Base-by-base conservation (phyloP, 2,888 invertebrate genomes). In the Cryptus armator region DNA sequence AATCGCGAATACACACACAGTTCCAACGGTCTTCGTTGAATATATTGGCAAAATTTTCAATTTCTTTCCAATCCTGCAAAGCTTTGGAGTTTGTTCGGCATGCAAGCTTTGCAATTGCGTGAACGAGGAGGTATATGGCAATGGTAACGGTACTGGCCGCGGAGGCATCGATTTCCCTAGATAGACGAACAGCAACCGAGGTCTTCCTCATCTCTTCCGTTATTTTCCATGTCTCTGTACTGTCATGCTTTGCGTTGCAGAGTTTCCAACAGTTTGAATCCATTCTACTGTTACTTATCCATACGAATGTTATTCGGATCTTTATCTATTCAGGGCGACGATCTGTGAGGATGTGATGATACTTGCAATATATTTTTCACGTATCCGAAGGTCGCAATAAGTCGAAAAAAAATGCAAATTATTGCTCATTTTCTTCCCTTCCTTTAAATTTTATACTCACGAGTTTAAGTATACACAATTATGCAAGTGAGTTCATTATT, bases 21-120 rank as follows among this genome's bases (percentile, higher is more conserved):
- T 75, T 66, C 37, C n/a, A 9, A 16, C 19, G 19, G 43, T 74
- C 29, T 43, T 24, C 62, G 70, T 19, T 74, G 48, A 78, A 68
- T 62, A 74, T 83, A 67, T 72, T 51, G 72, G 72, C 48, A 78
- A 51, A 64, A 66, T 77, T 67, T 82, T 56, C 82, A 77, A 82
- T 82, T 77, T 72, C 71, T 72, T 82, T 78, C 68, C 72, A 67
- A 67, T 66, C 67, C 72, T 51, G 37, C 37, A 19, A 51, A 59
- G 77, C 53, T 72, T 59, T 77, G 53, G 56, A 24, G 82, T 32
- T 76, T 46, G 53, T 44, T 66, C 71, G 64, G 71, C 67, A 67
- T 78, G 72, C 71, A 59, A 83, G 77, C 62, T 72, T 83, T 59
- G 72, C 29, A 48, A 62, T 67, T 37, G 72, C 59, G 53, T 12